Evolutionary conservation across 2,797 vertebrate species (phyloP), one percentile per base, ranked within the genome.

Genomic region (Peromyscus eremicus): DNA sequence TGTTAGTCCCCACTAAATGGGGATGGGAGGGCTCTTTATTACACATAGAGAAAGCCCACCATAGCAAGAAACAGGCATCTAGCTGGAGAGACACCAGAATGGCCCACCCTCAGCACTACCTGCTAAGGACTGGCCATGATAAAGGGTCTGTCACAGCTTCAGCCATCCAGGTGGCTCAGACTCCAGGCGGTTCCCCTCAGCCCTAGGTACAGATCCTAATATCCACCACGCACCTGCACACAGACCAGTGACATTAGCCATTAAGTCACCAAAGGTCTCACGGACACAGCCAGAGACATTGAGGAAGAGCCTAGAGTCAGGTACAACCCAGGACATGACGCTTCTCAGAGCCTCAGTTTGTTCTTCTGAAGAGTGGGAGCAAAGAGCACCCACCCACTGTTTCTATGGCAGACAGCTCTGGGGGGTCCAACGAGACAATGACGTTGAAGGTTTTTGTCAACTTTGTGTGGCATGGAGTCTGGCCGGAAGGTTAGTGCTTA

Each of bases 351-450:
- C 89, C 92, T 88, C 84, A 3, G 62, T 90, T 88, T 92, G 34
- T 29, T 66, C 90, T 52, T 92, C 94, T 84, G 52, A n/a, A 23
- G 90, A 94, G 27, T 83, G 91, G 82, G 62, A 60, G 40, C 60
- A 10, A 76, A 73, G 10, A 34, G 27, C n/a, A 23, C 13, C 37
- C 52, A 32, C 5, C 34, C 9, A 3, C 43, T 64, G 81, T 25
- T 49, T 90, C 66, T 46, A 1, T 57, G 46, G 25, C n/a, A 37
- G 52, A 70, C 55, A 37, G 32, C 64, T 76, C 90, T 8, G 3
- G 57, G 37, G 34, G 21, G 49, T 8, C 17, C 83, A 29, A 14
- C 0, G 0, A 0, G 17, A 32, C 64, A 21, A 1, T 52, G 7
- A 5, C 2, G 0, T 6, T 10, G 8, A 55, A 73, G 49, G n/a